Base-by-base conservation (phyloP, 2,797 vertebrate genomes). In the Pangasius krempfi region DNA sequence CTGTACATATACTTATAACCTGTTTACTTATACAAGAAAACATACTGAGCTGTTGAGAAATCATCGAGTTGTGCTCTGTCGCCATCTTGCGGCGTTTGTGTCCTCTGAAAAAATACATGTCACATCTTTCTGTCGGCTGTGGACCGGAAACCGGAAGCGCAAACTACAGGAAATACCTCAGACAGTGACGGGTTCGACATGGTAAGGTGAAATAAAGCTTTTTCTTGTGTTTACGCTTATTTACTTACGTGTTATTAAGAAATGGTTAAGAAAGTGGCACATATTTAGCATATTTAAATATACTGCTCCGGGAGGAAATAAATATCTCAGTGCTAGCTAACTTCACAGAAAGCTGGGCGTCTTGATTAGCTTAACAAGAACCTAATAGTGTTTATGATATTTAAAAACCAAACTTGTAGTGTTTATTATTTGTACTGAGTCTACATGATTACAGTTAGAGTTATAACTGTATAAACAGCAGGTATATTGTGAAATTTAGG, bases 131-230 rank as follows among this genome's bases (percentile, higher is more conserved):
- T 12, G 52, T 86, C 40, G 3, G 20, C 1, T 4, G 56, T 25
- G 14, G 40, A n/a, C 60, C 82, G 91, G 89, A 92, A 90, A n/a
- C 16, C 25, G 68, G 54, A 52, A 30, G 60, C 44, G 44, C 52
- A 12, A 79, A 84, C 37, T 7, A 3, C 75, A 40, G 60, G 60
- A 85, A 85, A 12, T 54, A 22, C 25, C 25, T 44, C 10, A 58
- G 73, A 78, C 73, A 88, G 89, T 82, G 82, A 44, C 86, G 64
- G 12, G 62, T 84, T 85, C 33, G 56, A 58, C 52, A 92, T 92
- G 92, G 92, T 92, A 66, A 90, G 90, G 44, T 54, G 7, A 40
- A 47, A 64, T 50, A 8, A 33, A 22, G 18, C 3, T 33, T 73
- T 47, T 56, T 85, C 6, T 25, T 50, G 2, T 54, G 37, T 58